These are phyloP conservation scores for Condylura cristata DNA, from an alignment of 2,113 vertebrate species.

Conservation along the genomic window DNA sequence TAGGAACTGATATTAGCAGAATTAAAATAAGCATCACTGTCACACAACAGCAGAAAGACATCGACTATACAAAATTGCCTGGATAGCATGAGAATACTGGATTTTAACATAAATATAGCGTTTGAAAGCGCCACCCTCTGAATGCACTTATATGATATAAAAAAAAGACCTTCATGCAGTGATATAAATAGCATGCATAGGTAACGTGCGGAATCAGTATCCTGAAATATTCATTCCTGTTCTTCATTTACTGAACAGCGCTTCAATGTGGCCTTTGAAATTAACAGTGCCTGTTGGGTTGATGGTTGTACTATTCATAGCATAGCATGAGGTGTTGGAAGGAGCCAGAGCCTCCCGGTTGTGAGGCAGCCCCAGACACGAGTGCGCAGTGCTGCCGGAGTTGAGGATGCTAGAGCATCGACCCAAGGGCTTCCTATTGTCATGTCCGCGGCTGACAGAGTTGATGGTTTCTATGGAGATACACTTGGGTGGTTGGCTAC, in stretches of 20 bases:
- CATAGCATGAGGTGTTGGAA: neutral
- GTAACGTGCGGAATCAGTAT: neutral
- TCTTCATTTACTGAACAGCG: neutral
- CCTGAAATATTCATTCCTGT: neutral
- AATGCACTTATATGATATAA: neutral
- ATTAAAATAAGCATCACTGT: conserved; percentile 79
- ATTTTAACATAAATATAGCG: conserved; percentile 14
- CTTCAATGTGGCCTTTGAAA: neutral
- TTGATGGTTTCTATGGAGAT: neutral
- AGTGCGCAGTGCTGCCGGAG: neutral
- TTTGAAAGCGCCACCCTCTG: neutral
- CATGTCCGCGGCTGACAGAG: neutral
- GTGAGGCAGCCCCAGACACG: too few relatives aligned
- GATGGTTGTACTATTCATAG: neutral
- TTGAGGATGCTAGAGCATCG: neutral
- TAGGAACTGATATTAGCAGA: conserved; percentile 82
- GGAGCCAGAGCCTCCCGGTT: neutral
- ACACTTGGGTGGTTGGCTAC: neutral
- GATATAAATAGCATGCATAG: neutral
- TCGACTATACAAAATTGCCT: conserved; percentile 47
- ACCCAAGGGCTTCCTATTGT: neutral
- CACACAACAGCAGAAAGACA: conserved; percentile 75
- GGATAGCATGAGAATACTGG: conserved; percentile 41
- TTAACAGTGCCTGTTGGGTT: neutral
- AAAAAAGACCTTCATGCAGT: neutral